phyloP scores from a whole-genome alignment of 2,888 invertebrate species.

The Eupithecia subfuscata region DNA sequence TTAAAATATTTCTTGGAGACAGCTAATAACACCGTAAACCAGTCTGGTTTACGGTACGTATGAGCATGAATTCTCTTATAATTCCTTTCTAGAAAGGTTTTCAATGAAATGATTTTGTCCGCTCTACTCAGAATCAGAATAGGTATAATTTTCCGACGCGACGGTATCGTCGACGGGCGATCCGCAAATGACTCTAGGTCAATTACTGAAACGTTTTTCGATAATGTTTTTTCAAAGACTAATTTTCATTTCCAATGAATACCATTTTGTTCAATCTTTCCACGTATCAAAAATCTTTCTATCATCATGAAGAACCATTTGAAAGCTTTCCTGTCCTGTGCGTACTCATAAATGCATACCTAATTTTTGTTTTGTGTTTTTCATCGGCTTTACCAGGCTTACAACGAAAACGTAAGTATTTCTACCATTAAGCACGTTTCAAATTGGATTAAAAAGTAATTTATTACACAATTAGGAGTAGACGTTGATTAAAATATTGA shows the following conservation, averaged over 20 bases:
- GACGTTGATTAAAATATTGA: neutral
- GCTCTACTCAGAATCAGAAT: neutral
- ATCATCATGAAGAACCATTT: neutral
- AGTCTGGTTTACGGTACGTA: too few relatives aligned
- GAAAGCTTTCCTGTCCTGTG: neutral
- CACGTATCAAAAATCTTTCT: neutral
- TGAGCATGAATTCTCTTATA: neutral
- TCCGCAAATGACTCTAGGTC: too few relatives aligned
- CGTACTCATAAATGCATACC: neutral
- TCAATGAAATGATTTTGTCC: neutral
- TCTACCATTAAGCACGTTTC: neutral
- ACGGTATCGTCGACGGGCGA: neutral
- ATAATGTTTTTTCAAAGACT: neutral
- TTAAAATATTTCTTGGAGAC: neutral
- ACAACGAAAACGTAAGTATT: conserved; percentile 27
- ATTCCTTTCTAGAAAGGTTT: neutral
- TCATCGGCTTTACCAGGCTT: conserved; percentile 26
- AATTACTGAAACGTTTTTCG: neutral
- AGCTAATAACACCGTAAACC: neutral
- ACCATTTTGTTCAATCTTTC: neutral
- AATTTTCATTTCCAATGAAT: neutral
- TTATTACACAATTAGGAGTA: neutral
- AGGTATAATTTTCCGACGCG: neutral
- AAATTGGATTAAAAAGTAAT: neutral
- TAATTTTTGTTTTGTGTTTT: conserved; percentile 13